Evolutionary conservation across 2,888 invertebrate genomes (phyloP).

Genomic region (Ceraclea dissimilis): DNA sequence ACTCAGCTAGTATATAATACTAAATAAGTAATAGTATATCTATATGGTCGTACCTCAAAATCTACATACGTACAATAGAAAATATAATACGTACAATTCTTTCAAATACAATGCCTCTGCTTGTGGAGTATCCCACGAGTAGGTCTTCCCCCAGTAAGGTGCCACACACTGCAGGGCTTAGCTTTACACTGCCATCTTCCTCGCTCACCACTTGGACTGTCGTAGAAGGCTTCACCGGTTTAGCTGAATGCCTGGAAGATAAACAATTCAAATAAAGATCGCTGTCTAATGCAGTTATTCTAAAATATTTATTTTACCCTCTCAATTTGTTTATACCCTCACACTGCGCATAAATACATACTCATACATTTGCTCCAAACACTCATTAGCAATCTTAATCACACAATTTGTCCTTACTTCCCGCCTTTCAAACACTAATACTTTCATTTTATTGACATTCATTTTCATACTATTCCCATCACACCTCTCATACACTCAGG

Average conservation of each 20-base stretch:
- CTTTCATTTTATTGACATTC: too few relatives aligned
- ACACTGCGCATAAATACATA: not conserved
- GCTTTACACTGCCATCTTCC: conserved; percentile 34
- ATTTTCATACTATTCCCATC: too few relatives aligned
- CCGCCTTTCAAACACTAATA: too few relatives aligned
- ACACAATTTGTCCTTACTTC: too few relatives aligned
- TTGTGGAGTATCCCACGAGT: conserved; percentile 19
- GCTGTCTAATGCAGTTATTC: too few relatives aligned
- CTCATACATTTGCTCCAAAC: too few relatives aligned
- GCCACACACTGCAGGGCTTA: conserved; percentile 28
- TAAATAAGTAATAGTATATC: too few relatives aligned
- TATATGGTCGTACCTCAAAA: too few relatives aligned
- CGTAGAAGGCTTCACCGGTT: conserved; percentile 57
- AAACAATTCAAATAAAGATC: not conserved
- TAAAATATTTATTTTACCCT: not conserved
- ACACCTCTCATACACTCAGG: too few relatives aligned
- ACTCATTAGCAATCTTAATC: too few relatives aligned
- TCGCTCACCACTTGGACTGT: conserved; percentile 56
- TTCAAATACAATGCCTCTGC: conserved; percentile 34
- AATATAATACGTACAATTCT: conserved; percentile 42
- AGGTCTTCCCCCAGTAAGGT: conserved; percentile 9
- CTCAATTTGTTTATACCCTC: not conserved
- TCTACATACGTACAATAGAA: too few relatives aligned
- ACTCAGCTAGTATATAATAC: too few relatives aligned
- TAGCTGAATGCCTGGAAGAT: conserved; percentile 38